Evolutionary conservation across 2,797 vertebrate genomes (phyloP), one percentile per base, ranked within the genome.

Genomic region (Anomalospiza imberbis): DNA sequence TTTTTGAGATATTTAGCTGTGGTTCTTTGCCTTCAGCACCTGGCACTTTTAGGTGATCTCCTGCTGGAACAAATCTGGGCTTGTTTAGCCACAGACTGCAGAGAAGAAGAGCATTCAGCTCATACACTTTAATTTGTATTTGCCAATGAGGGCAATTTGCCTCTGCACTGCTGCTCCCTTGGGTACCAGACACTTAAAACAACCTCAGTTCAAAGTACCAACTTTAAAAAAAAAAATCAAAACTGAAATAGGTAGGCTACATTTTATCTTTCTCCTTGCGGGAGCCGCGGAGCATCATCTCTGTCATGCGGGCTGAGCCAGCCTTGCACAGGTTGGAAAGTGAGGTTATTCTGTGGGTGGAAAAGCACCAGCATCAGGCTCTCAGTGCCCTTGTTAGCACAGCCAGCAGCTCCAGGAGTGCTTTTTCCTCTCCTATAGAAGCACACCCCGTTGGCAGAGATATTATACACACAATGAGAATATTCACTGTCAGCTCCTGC

Each of bases 351-450:
- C 19, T 57, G 40, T 5, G 15, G n/a, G 28, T 22, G 65, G 40
- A 21, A 58, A 58, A 67, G 36, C 72, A 88, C 89, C 51, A 84
- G 47, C 36, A 80, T 32, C 12, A 45, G 53, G 18, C 47, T 17
- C 3, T 2, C 38, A 28, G 38, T 5, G 53, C 29, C 29, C 29
- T 13, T 7, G 1, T 16, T 21, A 24, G 4, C 38, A n/a, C 26
- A 57, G 50, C 9, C 67, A 66, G 29, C 2, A 16, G 57, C 45
- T 66, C 42, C 62, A 65, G 53, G 48, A 36, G 9, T 1, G n/a
- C 26, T 0, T 1, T 0, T 3, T 40, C 40, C 36, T 42, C 51
- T 55, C 42, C 45, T n/a, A 0, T 0, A 25, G n/a, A 24, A 38
- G 12, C 34, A 36, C 38, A 29, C n/a, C 22, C 42, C n/a, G 4